Conservation (phyloP, 2,888 invertebrate species). For the Sarcophaga caerulescens region DNA sequence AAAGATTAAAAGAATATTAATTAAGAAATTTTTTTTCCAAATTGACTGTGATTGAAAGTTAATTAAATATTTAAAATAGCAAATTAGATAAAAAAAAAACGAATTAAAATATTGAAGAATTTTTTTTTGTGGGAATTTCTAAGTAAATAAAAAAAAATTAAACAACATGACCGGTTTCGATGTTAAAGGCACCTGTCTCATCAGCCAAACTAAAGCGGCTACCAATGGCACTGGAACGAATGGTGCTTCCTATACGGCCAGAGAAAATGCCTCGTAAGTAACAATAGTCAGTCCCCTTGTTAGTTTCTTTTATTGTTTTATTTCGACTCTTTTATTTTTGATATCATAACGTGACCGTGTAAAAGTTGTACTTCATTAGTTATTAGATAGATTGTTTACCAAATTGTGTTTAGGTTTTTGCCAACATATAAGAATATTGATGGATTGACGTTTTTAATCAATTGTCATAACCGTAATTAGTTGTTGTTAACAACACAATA, state of each 20-base stretch:
- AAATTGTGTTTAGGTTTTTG: not conserved
- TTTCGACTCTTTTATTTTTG: not conserved
- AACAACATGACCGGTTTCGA: constrained; percentile 74
- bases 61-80: constrained; percentile 20
- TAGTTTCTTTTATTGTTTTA: not conserved
- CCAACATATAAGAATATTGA: not conserved
- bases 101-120: not conserved
- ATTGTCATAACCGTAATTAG: not conserved
- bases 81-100: not conserved
- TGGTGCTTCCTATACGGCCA: constrained; percentile 72
- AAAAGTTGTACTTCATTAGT: constrained; percentile 2
- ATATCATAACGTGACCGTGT: not conserved
- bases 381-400: constrained; percentile 9
- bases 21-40: too few species aligned
- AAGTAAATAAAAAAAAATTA: constrained; percentile 20
- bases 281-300: constrained; percentile 24
- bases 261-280: constrained; percentile 74
- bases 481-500: not conserved
- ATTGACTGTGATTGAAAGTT: not conserved
- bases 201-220: constrained; percentile 65
- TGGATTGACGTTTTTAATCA: not conserved
- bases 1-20: too few species aligned
- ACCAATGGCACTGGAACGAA: constrained; percentile 69
- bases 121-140: not conserved
- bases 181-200: constrained; percentile 69